A percentile compares a stretch with the other conserved stretches of the same genome.
These are phyloP conservation scores for Synanthedon myopaeformis DNA, from an alignment of 2,888 invertebrate genomes.

Conservation along the genomic window DNA sequence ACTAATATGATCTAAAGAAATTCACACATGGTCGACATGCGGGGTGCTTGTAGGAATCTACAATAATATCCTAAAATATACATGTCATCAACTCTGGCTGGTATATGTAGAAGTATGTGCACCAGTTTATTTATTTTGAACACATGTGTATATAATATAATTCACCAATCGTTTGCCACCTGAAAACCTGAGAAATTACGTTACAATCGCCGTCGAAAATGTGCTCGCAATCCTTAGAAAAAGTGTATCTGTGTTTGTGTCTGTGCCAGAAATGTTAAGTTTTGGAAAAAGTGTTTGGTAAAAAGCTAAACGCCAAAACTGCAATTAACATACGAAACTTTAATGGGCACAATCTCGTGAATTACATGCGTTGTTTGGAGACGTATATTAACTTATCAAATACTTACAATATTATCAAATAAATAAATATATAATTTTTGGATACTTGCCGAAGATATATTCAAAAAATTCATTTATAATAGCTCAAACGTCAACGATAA, in stretches of 20 bases:
- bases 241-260: constrained; percentile 35
- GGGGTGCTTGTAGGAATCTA: constrained; percentile 29
- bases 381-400: too few species aligned
- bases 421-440: too few species aligned
- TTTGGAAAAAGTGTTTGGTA: constrained; percentile 32
- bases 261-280: constrained; percentile 40
- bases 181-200: constrained; percentile 22
- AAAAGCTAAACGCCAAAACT: too few species aligned
- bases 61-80: neutral
- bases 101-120: constrained; percentile 69
- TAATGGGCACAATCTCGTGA: too few species aligned
- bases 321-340: too few species aligned
- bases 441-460: too few species aligned
- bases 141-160: constrained; percentile 13
- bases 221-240: constrained; percentile 16
- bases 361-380: too few species aligned
- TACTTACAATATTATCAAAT: too few species aligned
- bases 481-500: too few species aligned
- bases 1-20: constrained; percentile 14
- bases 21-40: constrained; percentile 46
- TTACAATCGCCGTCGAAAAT: neutral
- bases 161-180: constrained; percentile 26
- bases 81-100: constrained; percentile 45
- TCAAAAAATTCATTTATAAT: too few species aligned
- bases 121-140: constrained; percentile 44